Conservation (phyloP, 2,888 invertebrate species). For the Agrypnus murinus region DNA sequence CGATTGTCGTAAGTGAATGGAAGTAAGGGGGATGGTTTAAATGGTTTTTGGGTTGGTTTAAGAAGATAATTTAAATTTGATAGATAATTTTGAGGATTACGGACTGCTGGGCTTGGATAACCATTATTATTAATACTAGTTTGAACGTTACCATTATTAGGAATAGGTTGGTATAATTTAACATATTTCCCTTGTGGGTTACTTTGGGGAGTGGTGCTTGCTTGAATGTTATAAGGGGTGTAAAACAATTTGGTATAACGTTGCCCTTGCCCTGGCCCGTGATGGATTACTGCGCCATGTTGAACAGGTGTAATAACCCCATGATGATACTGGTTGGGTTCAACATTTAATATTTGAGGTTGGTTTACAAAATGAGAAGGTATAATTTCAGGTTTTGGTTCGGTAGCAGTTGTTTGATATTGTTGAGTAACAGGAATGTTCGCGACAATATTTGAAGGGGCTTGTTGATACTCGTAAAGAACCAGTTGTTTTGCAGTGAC, state of each 20-base stretch:
- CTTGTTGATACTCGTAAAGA: constrained; percentile 65
- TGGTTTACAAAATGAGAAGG: constrained; percentile 34
- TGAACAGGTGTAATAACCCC: constrained; percentile 49
- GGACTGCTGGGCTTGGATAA: constrained; percentile 14
- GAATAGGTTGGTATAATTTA: constrained; percentile 45
- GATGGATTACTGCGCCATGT: constrained; percentile 51
- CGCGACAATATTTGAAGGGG: constrained; percentile 63
- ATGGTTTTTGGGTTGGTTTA: constrained; percentile 40
- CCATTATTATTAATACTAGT: too few species aligned
- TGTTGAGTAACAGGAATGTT: constrained; percentile 64
- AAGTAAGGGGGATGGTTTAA: constrained; percentile 39
- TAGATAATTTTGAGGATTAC: constrained; percentile 16
- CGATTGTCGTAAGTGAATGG: constrained; percentile 13
- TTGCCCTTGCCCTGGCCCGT: constrained; percentile 51
- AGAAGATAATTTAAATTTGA: background rate
- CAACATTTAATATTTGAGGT: constrained; percentile 26
- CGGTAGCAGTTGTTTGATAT: constrained; percentile 52
- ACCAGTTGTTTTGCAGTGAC: constrained; percentile 66
- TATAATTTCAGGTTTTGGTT: constrained; percentile 7
- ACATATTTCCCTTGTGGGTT: constrained; percentile 42
- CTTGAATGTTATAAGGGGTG: constrained; percentile 25
- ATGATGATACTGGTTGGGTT: constrained; percentile 34
- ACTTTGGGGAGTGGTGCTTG: too few species aligned
- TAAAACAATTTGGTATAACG: constrained; percentile 40
- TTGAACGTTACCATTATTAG: background rate